Evolutionary conservation across 2,797 vertebrate genomes (phyloP).

Genomic region (Luscinia luscinia): DNA sequence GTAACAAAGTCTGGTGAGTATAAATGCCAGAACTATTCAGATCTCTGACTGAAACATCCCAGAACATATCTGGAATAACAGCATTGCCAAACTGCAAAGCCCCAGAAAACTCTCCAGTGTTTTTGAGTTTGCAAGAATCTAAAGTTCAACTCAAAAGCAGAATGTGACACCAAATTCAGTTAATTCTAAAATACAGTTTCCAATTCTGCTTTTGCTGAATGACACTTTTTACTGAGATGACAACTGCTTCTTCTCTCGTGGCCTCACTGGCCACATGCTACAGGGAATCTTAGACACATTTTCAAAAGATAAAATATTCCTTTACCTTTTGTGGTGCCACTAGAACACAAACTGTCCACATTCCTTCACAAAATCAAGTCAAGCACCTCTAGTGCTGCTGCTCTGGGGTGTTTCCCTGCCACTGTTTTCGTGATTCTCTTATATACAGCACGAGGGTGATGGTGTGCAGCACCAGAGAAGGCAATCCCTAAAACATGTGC

Average conservation of each 20-base stretch:
- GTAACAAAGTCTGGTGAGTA: slow-evolving; percentile 75
- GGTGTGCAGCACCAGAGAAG: not conserved
- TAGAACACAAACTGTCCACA: not conserved
- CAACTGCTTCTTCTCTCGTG: not conserved
- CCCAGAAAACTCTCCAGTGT: not conserved
- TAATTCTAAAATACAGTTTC: not conserved
- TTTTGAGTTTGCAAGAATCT: not conserved
- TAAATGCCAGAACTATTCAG: slow-evolving; percentile 63
- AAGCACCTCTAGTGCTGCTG: not conserved
- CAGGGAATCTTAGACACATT: not conserved
- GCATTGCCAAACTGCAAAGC: fast-evolving
- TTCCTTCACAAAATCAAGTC: not conserved
- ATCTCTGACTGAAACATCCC: slow-evolving; percentile 54
- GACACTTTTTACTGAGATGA: not conserved
- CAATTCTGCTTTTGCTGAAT: not conserved
- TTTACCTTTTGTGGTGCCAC: not conserved
- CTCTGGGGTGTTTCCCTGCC: not conserved
- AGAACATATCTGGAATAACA: slow-evolving; percentile 8
- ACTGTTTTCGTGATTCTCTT: not conserved
- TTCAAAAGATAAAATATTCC: not conserved
- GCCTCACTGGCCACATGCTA: not conserved
- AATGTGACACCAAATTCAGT: not conserved
- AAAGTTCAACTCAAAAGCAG: not conserved
- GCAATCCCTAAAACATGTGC: fast-evolving
- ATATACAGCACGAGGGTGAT: fast-evolving